Conservation (phyloP, 2,113 vertebrate genomes). For the Thryonomys swinderianus region DNA sequence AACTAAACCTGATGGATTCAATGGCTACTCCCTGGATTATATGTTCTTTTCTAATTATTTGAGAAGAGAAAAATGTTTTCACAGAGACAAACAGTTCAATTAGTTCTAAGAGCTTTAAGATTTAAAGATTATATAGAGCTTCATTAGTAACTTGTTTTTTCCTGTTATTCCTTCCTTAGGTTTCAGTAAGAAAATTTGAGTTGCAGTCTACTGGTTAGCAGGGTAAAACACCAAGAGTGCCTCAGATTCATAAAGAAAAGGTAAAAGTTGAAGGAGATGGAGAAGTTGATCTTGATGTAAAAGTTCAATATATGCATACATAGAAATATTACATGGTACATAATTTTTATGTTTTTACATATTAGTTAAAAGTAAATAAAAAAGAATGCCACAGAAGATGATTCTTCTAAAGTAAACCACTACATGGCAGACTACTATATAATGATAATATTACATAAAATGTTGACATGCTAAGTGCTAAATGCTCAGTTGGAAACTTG, state of each 20-base stretch:
- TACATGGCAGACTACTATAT: background rate
- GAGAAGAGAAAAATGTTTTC: conserved; percentile 16
- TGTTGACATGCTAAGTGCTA: background rate
- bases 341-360: background rate
- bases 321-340: background rate
- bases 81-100: background rate
- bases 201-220: background rate
- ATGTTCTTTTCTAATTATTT: conserved; percentile 6
- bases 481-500: background rate
- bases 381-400: background rate
- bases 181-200: conserved; percentile 13
- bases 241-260: background rate
- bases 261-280: background rate
- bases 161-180: background rate
- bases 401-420: conserved; percentile 15
- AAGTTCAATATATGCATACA: background rate
- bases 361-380: background rate
- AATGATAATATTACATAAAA: background rate
- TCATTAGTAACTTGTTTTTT: background rate
- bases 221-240: background rate
- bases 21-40: background rate
- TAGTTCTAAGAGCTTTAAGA: background rate
- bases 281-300: background rate
- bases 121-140: background rate
- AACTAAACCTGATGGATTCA: background rate